Evolutionary conservation across 35 echinoderm and acorn worm genomes (phyloP), one percentile per base, ranked within the genome.

Genomic region (Stichopus chloronotus): DNA sequence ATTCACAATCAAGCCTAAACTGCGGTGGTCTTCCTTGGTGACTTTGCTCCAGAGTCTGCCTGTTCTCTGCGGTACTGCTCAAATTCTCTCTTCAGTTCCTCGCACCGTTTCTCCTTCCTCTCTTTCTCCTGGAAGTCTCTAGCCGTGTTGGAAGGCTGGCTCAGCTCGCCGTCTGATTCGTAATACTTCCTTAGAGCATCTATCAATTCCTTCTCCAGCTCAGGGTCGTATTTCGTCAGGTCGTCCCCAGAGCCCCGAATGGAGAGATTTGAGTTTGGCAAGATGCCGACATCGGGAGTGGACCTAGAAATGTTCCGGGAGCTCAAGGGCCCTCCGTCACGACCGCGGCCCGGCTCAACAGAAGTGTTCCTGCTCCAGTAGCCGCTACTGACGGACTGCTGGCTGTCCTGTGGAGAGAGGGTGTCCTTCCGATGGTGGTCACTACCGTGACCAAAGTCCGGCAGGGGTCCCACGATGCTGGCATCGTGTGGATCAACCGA

Each of bases 1-100:
- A 0, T 43, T 43, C 30, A 1, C 30, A 43, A 43, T 43, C 30
- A 43, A 43, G 30, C 3, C 52, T 85, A 89, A 5, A 89, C 87
- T 16, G 71, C 60, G 16, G 87, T 89, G 7, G 59, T 89, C 52
- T 89, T 89, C 61, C 60, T 89, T 12, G 87, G 65, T 71, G 59
- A 89, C 60, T 89, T 89, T 43, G 60, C 63, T 63, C 63, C 87
- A 65, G 59, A 65, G 17, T 74, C 14, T 10, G 83, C 91, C 23
- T 95, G 94, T 58, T 93, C 86, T 78, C 92, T 93, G n/a, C 92
- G 85, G 53, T 95, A 95, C 81, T 95, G 86, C 12, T 95, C 83
- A 90, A 95, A 95, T 78, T 95, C 94, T 83, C 72, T 93, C 63
- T 95, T 95, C 25, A 95, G 78, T 65, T 95, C 94, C 59, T 95